Evolutionary conservation across 2,888 invertebrate genomes (phyloP).

Genomic region (Cartodere bifasciata): DNA sequence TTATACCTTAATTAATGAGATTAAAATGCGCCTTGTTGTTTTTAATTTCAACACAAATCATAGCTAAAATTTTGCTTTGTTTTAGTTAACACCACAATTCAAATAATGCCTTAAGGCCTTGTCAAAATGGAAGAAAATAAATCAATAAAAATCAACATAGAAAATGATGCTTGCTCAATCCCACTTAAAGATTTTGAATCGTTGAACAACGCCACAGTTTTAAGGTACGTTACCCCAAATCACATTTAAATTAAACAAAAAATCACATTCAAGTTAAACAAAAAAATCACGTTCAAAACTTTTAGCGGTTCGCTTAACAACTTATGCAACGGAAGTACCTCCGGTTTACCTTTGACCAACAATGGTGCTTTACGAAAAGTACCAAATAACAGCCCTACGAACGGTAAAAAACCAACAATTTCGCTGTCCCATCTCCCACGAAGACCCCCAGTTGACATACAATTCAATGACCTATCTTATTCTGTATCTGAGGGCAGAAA

Average conservation of each 20-base stretch:
- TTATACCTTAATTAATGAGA: too few relatives aligned
- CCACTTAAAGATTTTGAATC: conserved; percentile 40
- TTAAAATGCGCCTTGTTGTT: too few relatives aligned
- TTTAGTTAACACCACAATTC: too few relatives aligned
- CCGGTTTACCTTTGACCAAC: conserved; percentile 31
- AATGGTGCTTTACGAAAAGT: conserved; percentile 45
- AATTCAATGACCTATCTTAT: conserved; percentile 78
- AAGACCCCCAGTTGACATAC: conserved; percentile 80
- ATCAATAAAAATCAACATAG: too few relatives aligned
- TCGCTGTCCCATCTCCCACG: conserved; percentile 71
- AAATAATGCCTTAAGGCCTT: too few relatives aligned
- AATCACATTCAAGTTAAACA: conserved; percentile 2
- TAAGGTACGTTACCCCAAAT: conserved; percentile 39
- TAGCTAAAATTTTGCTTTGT: too few relatives aligned
- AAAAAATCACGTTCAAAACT: too few relatives aligned
- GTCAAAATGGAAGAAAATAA: too few relatives aligned
- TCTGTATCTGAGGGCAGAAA: conserved; percentile 75
- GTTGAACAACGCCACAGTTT: conserved; percentile 50
- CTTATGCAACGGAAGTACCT: conserved; percentile 53
- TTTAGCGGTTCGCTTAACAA: conserved; percentile 61
- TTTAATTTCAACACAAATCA: too few relatives aligned
- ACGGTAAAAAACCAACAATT: conserved; percentile 59
- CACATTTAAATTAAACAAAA: not conserved
- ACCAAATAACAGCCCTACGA: conserved; percentile 56
- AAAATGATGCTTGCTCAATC: conserved; percentile 15